phyloP scores from a whole-genome alignment of 2,797 vertebrate genomes.

The Amblyraja radiata region DNA sequence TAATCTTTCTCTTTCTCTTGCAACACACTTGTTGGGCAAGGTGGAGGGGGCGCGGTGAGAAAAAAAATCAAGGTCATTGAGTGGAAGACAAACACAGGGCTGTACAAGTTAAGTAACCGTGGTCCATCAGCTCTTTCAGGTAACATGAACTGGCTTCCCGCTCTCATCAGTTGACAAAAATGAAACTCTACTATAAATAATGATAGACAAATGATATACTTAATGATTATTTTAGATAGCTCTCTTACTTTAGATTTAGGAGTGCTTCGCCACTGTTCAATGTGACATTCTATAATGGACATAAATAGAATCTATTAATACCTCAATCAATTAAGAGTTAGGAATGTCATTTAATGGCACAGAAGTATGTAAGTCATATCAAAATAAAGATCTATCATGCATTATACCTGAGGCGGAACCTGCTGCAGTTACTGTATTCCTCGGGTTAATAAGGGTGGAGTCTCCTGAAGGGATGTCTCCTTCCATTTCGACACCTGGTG shows the following conservation, averaged over 20 bases:
- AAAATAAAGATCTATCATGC: not conserved
- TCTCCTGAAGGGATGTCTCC: conserved; percentile 10
- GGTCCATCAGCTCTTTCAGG: not conserved
- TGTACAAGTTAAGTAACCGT: not conserved
- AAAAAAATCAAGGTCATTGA: not conserved
- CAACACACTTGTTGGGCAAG: not conserved
- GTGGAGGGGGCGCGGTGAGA: not conserved
- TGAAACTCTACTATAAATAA: not conserved
- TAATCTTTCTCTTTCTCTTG: not conserved
- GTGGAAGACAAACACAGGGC: not conserved
- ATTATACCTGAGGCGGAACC: not conserved
- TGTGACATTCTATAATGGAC: conserved; percentile 40
- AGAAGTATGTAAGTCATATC: not conserved
- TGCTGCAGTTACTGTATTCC: not conserved
- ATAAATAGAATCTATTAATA: not conserved
- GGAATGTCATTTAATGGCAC: not conserved
- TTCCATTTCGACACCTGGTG: conserved; percentile 19
- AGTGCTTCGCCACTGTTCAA: conserved; percentile 49
- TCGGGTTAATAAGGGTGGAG: not conserved
- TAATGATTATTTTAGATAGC: not conserved
- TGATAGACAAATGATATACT: not conserved
- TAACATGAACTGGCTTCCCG: not conserved
- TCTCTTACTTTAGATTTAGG: conserved; percentile 45
- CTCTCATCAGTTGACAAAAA: not conserved
- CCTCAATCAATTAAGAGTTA: not conserved